These are phyloP conservation scores for Aepyceros melampus DNA, from an alignment of 2,113 vertebrate genomes.

Conservation along the genomic window DNA sequence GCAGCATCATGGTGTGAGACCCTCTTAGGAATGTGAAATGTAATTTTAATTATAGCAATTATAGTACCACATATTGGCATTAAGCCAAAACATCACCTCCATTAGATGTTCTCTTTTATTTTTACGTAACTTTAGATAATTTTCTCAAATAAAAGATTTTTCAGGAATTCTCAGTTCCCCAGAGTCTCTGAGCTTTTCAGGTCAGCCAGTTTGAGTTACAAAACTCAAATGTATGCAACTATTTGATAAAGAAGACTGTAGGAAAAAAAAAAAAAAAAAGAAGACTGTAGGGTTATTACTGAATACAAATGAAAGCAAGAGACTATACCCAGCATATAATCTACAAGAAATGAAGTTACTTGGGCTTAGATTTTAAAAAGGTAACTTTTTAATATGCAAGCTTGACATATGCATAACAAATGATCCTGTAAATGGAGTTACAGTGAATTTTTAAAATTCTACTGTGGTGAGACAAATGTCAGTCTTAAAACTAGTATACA, in stretches of 20 bases:
- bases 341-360: neutral
- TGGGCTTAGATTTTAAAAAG: neutral
- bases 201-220: neutral
- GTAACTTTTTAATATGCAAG: neutral
- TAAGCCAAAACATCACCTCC: neutral
- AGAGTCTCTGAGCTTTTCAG: neutral
- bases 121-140: neutral
- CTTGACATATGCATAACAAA: neutral
- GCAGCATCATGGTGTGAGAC: neutral
- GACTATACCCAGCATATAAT: neutral
- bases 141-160: constrained; percentile 1
- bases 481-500: neutral
- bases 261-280: no score
- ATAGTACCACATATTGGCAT: neutral
- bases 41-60: neutral
- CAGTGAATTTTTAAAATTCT: neutral
- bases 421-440: neutral
- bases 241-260: neutral
- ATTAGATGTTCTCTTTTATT: neutral
- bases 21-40: neutral
- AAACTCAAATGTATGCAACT: neutral
- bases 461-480: neutral
- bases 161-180: neutral
- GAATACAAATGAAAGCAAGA: neutral
- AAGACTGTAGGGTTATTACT: neutral